phyloP scores from a whole-genome alignment of 2,888 invertebrate species.

The Sesia apiformis region DNA sequence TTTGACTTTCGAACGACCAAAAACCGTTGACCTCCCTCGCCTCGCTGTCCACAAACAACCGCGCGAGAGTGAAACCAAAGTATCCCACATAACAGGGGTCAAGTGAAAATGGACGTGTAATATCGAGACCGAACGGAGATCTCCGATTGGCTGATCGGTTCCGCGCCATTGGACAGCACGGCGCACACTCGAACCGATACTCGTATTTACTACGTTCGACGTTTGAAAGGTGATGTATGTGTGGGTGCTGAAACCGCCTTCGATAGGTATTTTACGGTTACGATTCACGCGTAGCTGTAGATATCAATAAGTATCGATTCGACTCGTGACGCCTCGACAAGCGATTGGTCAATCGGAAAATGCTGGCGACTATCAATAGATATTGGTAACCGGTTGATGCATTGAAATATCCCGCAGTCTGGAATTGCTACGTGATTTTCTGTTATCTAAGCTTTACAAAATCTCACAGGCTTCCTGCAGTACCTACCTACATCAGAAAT shows the following conservation, averaged over 20 bases:
- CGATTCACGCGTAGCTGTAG: constrained; percentile 31
- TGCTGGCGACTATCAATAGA: constrained; percentile 1
- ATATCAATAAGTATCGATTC: constrained; percentile 17
- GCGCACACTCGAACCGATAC: constrained; percentile 77
- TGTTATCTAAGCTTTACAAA: no score
- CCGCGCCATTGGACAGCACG: constrained; percentile 63
- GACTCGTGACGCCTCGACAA: constrained; percentile 24
- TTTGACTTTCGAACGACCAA: constrained; percentile 23
- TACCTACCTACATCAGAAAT: no score
- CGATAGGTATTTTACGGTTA: constrained; percentile 46
- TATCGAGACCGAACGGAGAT: constrained; percentile 51
- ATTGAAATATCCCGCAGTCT: no score
- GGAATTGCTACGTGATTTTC: no score
- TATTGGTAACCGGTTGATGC: not conserved
- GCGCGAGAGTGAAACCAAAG: not conserved
- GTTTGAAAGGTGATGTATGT: constrained; percentile 25
- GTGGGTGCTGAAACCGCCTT: constrained; percentile 45
- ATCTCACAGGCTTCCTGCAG: no score
- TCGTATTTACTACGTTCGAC: constrained; percentile 41
- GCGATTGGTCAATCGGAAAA: constrained; percentile 20
- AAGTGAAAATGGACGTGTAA: constrained; percentile 18
- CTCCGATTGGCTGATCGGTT: constrained; percentile 75
- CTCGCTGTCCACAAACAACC: constrained; percentile 8
- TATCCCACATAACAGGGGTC: constrained; percentile 14
- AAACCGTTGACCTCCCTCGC: constrained; percentile 11